These are phyloP conservation scores for Limenitis camilla DNA, from an alignment of 2,888 invertebrate genomes.

Conservation along the genomic window DNA sequence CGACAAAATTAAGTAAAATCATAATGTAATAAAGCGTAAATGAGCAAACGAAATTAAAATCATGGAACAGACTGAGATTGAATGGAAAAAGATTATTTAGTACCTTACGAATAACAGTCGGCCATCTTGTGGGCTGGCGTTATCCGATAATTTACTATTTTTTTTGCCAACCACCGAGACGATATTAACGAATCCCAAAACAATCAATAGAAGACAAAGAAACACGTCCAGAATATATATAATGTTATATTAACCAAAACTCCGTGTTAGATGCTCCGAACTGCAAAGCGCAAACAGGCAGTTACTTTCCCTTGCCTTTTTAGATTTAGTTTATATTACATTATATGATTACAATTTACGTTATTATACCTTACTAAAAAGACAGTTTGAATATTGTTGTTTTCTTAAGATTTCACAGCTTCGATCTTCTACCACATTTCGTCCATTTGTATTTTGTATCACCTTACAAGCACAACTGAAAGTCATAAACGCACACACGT, in stretches of 20 bases:
- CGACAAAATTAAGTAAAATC: slow-evolving; percentile 26
- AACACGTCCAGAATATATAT: slow-evolving; percentile 37
- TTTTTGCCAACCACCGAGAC: slow-evolving; percentile 47
- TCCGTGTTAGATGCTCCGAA: slow-evolving; percentile 45
- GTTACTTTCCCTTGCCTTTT: slow-evolving; percentile 43
- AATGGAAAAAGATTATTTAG: slow-evolving; percentile 48
- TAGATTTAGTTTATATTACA: slow-evolving; percentile 10
- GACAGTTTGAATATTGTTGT: slow-evolving; percentile 31
- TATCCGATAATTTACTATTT: slow-evolving; percentile 62
- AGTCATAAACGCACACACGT: slow-evolving; percentile 49
- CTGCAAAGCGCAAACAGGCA: slow-evolving; percentile 60
- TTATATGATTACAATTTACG: slow-evolving; percentile 10
- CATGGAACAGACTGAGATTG: slow-evolving; percentile 22
- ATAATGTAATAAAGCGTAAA: slow-evolving; percentile 27
- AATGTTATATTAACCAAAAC: slow-evolving; percentile 39
- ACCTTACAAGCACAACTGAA: slow-evolving; percentile 63
- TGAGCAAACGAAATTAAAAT: slow-evolving; percentile 16
- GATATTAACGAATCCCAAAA: slow-evolving; percentile 38
- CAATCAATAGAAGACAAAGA: slow-evolving; percentile 35
- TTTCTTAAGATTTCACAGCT: slow-evolving; percentile 34
- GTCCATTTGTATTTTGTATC: slow-evolving; percentile 54
- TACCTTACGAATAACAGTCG: slow-evolving; percentile 74
- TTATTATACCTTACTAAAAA: slow-evolving; percentile 39
- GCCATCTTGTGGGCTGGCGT: slow-evolving; percentile 74
- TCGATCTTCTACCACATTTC: slow-evolving; percentile 59